phyloP scores from a whole-genome alignment of 2,888 invertebrate species.

The Marasmarcha lunaedactyla region DNA sequence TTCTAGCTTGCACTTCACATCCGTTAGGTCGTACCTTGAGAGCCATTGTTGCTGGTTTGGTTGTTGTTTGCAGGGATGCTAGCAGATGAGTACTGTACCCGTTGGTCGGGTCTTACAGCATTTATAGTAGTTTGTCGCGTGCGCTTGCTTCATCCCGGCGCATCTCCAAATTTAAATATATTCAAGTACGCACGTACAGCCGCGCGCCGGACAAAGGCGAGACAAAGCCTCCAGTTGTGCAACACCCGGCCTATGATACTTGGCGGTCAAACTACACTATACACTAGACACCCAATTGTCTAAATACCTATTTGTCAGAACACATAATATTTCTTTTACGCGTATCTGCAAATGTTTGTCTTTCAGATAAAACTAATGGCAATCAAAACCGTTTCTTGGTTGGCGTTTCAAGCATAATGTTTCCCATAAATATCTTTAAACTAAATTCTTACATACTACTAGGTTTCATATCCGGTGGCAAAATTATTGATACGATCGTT shows the following conservation, averaged over 20 bases:
- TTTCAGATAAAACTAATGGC: too few species aligned
- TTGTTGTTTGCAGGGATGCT: constrained; percentile 44
- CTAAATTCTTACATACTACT: too few species aligned
- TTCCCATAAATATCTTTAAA: too few species aligned
- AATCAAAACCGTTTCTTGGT: too few species aligned
- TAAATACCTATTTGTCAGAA: constrained; percentile 33
- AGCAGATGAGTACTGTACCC: constrained; percentile 53
- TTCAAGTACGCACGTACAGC: constrained; percentile 67
- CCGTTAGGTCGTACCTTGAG: constrained; percentile 51
- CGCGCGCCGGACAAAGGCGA: constrained; percentile 59
- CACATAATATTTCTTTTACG: background rate
- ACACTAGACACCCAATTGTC: constrained; percentile 42
- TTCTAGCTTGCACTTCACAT: constrained; percentile 25
- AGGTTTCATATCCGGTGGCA: too few species aligned
- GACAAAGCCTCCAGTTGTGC: constrained; percentile 59
- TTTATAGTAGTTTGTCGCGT: constrained; percentile 45
- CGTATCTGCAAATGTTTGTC: too few species aligned
- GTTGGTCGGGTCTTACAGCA: constrained; percentile 39
- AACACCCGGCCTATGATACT: constrained; percentile 47
- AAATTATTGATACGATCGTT: too few species aligned
- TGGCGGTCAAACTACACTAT: constrained; percentile 28
- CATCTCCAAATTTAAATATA: constrained; percentile 70
- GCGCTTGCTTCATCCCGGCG: constrained; percentile 61
- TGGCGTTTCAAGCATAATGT: too few species aligned
- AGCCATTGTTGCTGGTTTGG: constrained; percentile 44